Evolutionary conservation across 2,113 vertebrate species (phyloP).

Genomic region (Pterophyllum scalare): DNA sequence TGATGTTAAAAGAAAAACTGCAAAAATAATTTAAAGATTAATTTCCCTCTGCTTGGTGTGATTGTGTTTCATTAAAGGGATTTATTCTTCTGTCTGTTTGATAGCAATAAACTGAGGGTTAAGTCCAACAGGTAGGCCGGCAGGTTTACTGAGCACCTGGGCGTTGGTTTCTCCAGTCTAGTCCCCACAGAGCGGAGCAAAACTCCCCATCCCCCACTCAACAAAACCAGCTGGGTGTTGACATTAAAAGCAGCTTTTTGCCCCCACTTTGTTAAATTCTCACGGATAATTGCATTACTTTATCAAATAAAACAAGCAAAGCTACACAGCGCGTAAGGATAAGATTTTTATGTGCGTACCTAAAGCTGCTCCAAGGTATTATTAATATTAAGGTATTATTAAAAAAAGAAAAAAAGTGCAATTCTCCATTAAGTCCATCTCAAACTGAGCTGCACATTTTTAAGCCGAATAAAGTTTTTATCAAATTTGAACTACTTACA

Average conservation of each 20-base stretch:
- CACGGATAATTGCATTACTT: neutral
- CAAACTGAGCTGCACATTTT: neutral
- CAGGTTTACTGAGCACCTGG: constrained; percentile 52
- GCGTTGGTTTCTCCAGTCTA: constrained; percentile 72
- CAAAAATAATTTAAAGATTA: neutral
- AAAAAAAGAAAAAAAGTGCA: no score
- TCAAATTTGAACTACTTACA: constrained; percentile 51
- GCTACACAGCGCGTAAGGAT: fast-evolving
- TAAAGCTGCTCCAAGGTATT: neutral
- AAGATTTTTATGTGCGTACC: no score
- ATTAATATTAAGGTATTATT: no score
- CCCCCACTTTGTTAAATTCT: neutral
- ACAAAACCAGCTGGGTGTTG: neutral
- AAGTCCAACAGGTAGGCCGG: constrained; percentile 1
- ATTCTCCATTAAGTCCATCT: neutral
- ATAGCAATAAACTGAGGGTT: fast-evolving
- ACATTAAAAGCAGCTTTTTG: neutral
- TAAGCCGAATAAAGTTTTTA: neutral
- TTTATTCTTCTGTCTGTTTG: neutral
- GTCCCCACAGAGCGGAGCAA: constrained; percentile 10
- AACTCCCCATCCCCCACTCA: constrained; percentile 67
- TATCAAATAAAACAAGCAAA: no score
- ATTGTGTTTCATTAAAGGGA: neutral
- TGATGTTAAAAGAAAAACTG: neutral
- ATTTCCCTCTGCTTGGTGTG: fast-evolving